Conservation (phyloP, 2,888 invertebrate species). For the Drosophila nigricruria region DNA sequence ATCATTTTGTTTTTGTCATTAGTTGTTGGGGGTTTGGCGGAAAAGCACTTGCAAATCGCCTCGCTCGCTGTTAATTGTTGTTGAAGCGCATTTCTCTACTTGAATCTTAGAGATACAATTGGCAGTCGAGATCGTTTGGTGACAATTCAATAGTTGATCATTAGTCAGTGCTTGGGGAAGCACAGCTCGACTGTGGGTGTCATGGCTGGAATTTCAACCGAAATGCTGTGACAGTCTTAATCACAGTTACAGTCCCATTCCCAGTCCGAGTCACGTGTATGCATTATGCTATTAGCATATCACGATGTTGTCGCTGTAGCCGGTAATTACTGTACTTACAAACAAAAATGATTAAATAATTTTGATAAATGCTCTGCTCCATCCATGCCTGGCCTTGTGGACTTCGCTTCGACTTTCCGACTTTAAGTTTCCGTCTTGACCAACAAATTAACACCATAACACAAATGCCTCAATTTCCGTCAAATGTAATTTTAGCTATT, state of each 20-base stretch:
- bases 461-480: constrained; percentile 72
- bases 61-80: constrained; percentile 18
- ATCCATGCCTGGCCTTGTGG: constrained; percentile 41
- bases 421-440: constrained; percentile 39
- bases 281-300: constrained; percentile 5
- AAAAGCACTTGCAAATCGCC: constrained; percentile 30
- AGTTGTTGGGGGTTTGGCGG: constrained; percentile 29
- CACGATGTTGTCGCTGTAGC: constrained; percentile 9
- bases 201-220: neutral
- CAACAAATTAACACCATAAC: constrained; percentile 58
- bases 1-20: constrained; percentile 44
- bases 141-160: constrained; percentile 29
- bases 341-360: constrained; percentile 26
- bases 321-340: constrained; percentile 22
- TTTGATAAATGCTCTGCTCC: constrained; percentile 22
- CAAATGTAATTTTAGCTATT: constrained; percentile 56
- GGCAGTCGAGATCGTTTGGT: constrained; percentile 14
- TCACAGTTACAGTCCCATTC: neutral
- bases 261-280: constrained; percentile 5
- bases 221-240: constrained; percentile 7
- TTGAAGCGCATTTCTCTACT: constrained; percentile 1
- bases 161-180: constrained; percentile 6
- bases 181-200: neutral
- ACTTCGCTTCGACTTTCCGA: constrained; percentile 8
- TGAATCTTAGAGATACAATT: constrained; percentile 17